Evolutionary conservation across 2,113 vertebrate species (phyloP).

Genomic region (Osmerus mordax): DNA sequence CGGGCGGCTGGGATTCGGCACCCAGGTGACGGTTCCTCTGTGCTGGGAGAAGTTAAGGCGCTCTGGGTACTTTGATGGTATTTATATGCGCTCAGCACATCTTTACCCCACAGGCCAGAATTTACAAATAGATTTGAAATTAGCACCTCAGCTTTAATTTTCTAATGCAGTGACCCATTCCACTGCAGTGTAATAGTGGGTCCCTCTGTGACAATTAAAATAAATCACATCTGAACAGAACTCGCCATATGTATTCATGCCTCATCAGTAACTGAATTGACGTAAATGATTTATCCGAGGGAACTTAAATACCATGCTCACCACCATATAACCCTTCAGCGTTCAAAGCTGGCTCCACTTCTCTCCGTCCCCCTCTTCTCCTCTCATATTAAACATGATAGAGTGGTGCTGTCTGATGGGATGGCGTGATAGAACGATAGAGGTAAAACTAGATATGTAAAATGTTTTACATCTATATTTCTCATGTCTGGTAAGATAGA

Average conservation of each 20-base stretch:
- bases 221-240: conserved; percentile 86
- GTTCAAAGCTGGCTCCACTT: conserved; percentile 13
- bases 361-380: background rate
- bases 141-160: conserved; percentile 84
- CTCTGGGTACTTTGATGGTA: conserved; percentile 38
- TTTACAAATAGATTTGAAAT: conserved; percentile 85
- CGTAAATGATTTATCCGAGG: conserved; percentile 79
- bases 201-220: conserved; percentile 92
- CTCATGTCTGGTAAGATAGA: no score
- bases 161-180: conserved; percentile 87
- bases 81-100: conserved; percentile 66
- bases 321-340: conserved; percentile 22
- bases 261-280: conserved; percentile 87
- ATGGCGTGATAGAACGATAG: no score
- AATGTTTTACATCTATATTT: no score
- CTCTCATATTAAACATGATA: no score
- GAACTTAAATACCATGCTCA: conserved; percentile 68
- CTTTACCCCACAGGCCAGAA: conserved; percentile 73
- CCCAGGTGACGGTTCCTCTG: conserved; percentile 57
- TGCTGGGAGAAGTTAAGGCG: conserved; percentile 33
- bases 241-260: conserved; percentile 83
- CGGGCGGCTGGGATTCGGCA: background rate
- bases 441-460: no score
- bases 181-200: conserved; percentile 78
- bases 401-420: no score